Conservation (phyloP, 1,140 invertebrate species). For the Megathymus violae region DNA sequence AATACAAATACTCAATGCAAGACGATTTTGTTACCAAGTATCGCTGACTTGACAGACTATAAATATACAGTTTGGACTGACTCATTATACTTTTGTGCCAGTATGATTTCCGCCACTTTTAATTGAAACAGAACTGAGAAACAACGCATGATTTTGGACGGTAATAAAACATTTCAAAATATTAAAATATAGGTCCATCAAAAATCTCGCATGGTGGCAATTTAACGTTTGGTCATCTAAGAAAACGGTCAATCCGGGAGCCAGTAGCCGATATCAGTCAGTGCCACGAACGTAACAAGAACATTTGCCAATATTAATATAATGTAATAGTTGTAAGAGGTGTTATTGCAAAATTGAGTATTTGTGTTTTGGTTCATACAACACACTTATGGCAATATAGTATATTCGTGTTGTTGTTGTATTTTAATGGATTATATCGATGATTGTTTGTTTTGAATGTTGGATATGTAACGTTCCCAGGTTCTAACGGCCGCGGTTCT, state of each 20-base stretch:
- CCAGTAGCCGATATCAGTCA: not conserved
- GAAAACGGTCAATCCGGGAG: no score
- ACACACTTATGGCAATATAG: constrained; percentile 51
- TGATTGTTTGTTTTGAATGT: constrained; percentile 65
- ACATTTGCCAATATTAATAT: constrained; percentile 54
- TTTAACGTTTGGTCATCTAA: no score
- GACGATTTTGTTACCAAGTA: constrained; percentile 48
- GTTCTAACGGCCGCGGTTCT: constrained; percentile 46
- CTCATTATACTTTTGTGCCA: no score
- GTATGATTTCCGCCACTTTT: no score
- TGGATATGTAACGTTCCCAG: constrained; percentile 50
- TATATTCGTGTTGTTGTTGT: constrained; percentile 80
- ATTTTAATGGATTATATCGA: constrained; percentile 79
- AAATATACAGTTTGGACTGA: no score
- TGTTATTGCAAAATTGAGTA: constrained; percentile 63
- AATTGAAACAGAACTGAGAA: no score
- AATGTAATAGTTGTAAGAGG: constrained; percentile 36
- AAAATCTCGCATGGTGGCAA: no score
- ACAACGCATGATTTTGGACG: no score
- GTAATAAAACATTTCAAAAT: no score
- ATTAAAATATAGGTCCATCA: no score
- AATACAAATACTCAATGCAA: constrained; percentile 78
- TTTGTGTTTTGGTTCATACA: constrained; percentile 66
- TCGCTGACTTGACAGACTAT: not conserved
- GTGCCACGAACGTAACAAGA: constrained; percentile 46